Evolutionary conservation across 2,797 vertebrate species (phyloP), one percentile per base, ranked within the genome.

Genomic region (Cryptoprocta ferox): DNA sequence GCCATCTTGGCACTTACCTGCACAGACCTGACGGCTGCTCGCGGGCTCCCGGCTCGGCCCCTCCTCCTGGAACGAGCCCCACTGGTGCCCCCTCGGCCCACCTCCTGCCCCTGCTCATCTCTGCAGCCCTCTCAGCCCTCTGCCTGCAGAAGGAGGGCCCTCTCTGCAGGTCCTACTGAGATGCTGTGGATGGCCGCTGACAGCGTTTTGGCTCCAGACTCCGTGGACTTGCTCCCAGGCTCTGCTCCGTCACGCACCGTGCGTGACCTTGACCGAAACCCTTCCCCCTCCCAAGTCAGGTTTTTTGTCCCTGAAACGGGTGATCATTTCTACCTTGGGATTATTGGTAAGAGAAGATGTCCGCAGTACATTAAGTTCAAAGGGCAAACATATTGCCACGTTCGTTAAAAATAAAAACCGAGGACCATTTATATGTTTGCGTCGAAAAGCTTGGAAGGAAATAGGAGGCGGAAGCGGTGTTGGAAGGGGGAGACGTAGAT

Each of bases 131-230:
- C 53, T 71, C 50, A 45, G 37, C 24, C 21, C 65, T 59, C 56
- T 39, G 32, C 32, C 32, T n/a, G 63, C 14, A 9, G 76, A 42
- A 70, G 19, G 14, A 48, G 14, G 26, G 5, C 63, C 39, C 71
- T 78, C 30, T 83, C 19, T 4, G 5, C 50, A 4, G 70, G 35
- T 30, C 30, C 4, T 12, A 56, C 59, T 8, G 75, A 91, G 66
- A 59, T 0, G 16, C 65, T 15, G 4, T 8, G 12, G n/a, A 30
- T 1, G 2, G 61, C 28, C 3, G 1, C 7, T 3, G 45, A n/a
- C 39, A 16, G 12, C 2, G 2, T 18, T 32, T 61, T 35, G 4
- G n/a, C 14, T 21, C 66, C 14, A 1, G 28, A 56, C 2, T 28
- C 35, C 65, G 19, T 0, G 1, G 53, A 39, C 21, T 16, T 9